Evolutionary conservation across 2,113 vertebrate species (phyloP).

Genomic region (Chloroceryle aenea): DNA sequence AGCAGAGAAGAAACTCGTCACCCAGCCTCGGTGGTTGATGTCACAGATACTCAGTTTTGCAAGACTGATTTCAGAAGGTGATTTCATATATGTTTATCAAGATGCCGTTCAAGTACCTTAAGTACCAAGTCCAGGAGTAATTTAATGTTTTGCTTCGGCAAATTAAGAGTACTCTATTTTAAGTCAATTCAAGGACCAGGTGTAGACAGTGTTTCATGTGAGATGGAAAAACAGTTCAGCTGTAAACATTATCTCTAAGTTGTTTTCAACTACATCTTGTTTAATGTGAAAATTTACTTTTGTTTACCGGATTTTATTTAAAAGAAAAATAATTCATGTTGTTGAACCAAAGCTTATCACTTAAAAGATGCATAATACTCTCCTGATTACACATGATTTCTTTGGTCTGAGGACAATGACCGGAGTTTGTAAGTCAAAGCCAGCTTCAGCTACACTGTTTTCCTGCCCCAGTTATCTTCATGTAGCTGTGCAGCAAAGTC

Average conservation of each 20-base stretch:
- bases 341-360: not conserved
- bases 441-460: not conserved
- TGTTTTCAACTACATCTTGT: not conserved
- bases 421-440: not conserved
- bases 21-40: not conserved
- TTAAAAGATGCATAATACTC: not conserved
- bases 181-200: not conserved
- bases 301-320: not conserved
- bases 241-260: not conserved
- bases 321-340: not conserved
- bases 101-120: not conserved
- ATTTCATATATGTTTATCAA: not conserved
- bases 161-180: not conserved
- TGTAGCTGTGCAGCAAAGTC: not conserved
- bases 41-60: not conserved
- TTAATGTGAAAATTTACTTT: not conserved
- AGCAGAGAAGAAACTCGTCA: not conserved
- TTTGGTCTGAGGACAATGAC: not conserved
- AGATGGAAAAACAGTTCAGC: not conserved
- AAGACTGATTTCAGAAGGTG: not conserved
- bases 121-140: not conserved
- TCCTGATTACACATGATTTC: not conserved
- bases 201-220: not conserved
- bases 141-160: not conserved
- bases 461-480: not conserved